phyloP scores from a whole-genome alignment of 2,797 vertebrate species.

The Sphenopsis melanotis region DNA sequence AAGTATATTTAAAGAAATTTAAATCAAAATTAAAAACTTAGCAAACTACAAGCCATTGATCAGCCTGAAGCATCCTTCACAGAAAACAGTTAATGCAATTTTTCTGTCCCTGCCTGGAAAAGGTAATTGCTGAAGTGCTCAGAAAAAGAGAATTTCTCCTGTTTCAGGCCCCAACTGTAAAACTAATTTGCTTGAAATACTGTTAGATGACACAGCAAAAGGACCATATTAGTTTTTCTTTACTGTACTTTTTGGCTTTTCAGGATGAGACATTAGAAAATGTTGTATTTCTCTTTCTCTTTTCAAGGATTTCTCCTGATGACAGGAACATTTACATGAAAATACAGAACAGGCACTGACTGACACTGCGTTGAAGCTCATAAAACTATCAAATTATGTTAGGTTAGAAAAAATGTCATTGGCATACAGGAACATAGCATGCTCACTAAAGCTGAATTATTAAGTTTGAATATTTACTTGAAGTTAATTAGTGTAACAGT shows the following conservation, averaged over 20 bases:
- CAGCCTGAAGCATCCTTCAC: not conserved
- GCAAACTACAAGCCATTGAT: not conserved
- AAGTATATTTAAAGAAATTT: not conserved
- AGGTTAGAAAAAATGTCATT: slow-evolving; percentile 26
- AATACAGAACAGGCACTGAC: slow-evolving; percentile 23
- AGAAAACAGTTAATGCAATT: not conserved
- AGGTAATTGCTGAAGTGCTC: not conserved
- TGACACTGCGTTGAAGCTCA: slow-evolving; percentile 22
- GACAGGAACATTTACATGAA: slow-evolving; percentile 42
- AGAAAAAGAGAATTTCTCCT: not conserved
- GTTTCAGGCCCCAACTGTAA: not conserved
- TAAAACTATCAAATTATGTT: slow-evolving; percentile 14
- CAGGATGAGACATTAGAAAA: not conserved
- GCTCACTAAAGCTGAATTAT: not conserved
- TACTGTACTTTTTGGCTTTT: not conserved
- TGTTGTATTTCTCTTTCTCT: not conserved
- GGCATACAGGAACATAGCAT: not conserved
- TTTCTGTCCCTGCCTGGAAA: not conserved
- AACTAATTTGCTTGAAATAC: not conserved
- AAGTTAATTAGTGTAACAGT: not conserved
- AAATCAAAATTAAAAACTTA: not conserved
- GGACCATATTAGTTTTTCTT: not conserved
- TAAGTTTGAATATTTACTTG: not conserved
- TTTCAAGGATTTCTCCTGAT: slow-evolving; percentile 1
- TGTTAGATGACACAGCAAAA: not conserved